Percentiles rank a stretch among this genome's conserved stretches.
phyloP scores from a whole-genome alignment of 2,797 vertebrate genomes.

The Cynodonichthys magdalenae region DNA sequence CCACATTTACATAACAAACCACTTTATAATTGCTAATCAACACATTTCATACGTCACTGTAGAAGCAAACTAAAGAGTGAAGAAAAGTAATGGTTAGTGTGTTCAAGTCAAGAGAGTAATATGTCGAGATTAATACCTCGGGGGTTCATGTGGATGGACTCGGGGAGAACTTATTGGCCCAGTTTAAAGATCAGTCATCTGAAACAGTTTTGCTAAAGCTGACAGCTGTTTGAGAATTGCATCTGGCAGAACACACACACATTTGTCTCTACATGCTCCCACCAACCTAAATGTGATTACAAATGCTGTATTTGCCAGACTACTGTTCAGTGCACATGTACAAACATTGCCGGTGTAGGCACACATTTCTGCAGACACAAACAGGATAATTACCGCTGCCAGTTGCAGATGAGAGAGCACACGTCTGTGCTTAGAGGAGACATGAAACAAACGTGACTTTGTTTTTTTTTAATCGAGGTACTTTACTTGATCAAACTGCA shows the following conservation, averaged over 20 bases:
- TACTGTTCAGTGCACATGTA: slow-evolving; percentile 18
- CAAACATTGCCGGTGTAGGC: slow-evolving; percentile 18
- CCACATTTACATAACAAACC: too few relatives aligned
- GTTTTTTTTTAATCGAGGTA: slow-evolving; percentile 40
- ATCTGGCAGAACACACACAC: slow-evolving; percentile 35
- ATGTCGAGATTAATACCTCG: slow-evolving; percentile 44
- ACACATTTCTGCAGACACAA: slow-evolving; percentile 5
- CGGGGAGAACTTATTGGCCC: slow-evolving; percentile 63
- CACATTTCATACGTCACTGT: neutral
- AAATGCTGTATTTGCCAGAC: slow-evolving; percentile 11
- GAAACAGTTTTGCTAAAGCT: slow-evolving; percentile 64
- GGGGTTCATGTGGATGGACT: slow-evolving; percentile 42
- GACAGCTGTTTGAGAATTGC: slow-evolving; percentile 66
- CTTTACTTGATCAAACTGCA: slow-evolving; percentile 51
- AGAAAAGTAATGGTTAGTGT: slow-evolving; percentile 17
- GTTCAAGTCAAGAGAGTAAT: slow-evolving; percentile 37
- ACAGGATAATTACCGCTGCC: slow-evolving; percentile 15
- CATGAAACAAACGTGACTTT: slow-evolving; percentile 56
- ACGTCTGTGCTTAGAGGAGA: slow-evolving; percentile 52
- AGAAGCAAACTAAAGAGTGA: neutral
- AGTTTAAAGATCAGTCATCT: slow-evolving; percentile 70
- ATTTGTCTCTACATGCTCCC: slow-evolving; percentile 2
- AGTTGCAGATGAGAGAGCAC: slow-evolving; percentile 47
- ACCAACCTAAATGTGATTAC: slow-evolving; percentile 10
- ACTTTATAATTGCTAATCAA: neutral